Evolutionary conservation across 2,888 invertebrate genomes (phyloP), one percentile per base, ranked within the genome.

Genomic region (Ophioninae sp.): DNA sequence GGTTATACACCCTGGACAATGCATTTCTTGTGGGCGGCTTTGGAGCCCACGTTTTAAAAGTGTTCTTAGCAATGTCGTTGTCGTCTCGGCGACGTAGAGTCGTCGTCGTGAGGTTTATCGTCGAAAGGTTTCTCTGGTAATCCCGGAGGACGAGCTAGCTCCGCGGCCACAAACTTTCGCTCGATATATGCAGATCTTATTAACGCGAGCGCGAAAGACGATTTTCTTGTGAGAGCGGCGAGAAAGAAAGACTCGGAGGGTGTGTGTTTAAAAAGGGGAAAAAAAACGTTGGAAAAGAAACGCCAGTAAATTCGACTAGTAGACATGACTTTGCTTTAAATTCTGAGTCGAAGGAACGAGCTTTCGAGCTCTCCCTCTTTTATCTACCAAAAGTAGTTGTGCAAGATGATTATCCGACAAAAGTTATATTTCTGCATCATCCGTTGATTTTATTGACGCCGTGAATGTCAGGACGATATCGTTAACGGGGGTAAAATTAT

Each of bases 111-210:
- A 77, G 85, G 79, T 84, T 85, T 84, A 86, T 82, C 82, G 80
- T 85, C 85, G 75, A 86, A 85, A 84, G 86, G 85, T 84, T 86
- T 86, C 85, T 58, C 83, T 81, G 59, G 86, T 86, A 86, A 86
- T 86, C 86, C 84, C 84, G 59, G 68, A 84, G 83, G 83, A 84
- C 75, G 83, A 83, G 83, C 56, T 63, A 73, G 68, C 69, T 59
- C 44, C 39, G 69, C 76, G 56, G 79, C 84, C 84, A 73, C 85
- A 83, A 82, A 81, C 81, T 73, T 30, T 73, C 73, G 84, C 81
- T 84, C 79, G 74, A 84, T 84, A 84, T 79, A 81, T 79, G 81
- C 41, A 81, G 75, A 84, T 84, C 84, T 82, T 80, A 74, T 85
- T 85, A 84, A 84, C 81, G 80, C 39, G 72, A 79, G 74, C 63